Base-by-base conservation (phyloP, 2,797 vertebrate species). In the Mormyrops attenuatus region DNA sequence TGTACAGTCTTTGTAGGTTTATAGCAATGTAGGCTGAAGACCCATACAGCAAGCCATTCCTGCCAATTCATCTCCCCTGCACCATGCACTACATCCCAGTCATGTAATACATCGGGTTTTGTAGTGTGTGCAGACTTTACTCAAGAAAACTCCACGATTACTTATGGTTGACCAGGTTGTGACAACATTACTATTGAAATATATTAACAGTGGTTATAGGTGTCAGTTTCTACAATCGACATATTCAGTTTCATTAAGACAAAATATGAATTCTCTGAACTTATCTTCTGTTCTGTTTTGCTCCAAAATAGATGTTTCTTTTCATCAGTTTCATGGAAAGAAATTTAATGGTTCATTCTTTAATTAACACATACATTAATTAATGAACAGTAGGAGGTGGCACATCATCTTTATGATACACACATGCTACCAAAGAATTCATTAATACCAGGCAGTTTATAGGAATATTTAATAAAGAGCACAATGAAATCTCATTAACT, bases 401-500 rank as follows among this genome's bases (percentile, higher is more conserved):
- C 0, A 20, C 11, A 2, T 84, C 17, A 15, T 84, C 34, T 85
- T 50, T 44, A 50, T 85, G 20, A 41, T 85, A 49, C 44, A 85
- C 44, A 22, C 22, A 49, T 49, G 20, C 2, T 41, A 44, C 73
- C 47, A 85, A 85, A 3, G 38, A 85, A 85, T 50, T 50, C 0
- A 85, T 85, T 47, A 47, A 2, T 50, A n/a, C 20, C 80, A 49
- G 47, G 44, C n/a, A 26, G 9, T 44, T 85, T 50, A 50, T 26
- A 85, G n/a, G 44, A 85, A 50, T n/a, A 85, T 85, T 85, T 50
- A 85, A 85, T 26, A 85, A 85, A 85, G 80, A 85, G 44, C 20
- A 22, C 44, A 47, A 50, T 85, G 41, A 85, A 26, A 22, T n/a
- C 47, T 85, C 41, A 85, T 85, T 85, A 85, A 85, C 47, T 85